phyloP scores from a whole-genome alignment of 2,113 vertebrate species.

The Takifugu bimaculatus region DNA sequence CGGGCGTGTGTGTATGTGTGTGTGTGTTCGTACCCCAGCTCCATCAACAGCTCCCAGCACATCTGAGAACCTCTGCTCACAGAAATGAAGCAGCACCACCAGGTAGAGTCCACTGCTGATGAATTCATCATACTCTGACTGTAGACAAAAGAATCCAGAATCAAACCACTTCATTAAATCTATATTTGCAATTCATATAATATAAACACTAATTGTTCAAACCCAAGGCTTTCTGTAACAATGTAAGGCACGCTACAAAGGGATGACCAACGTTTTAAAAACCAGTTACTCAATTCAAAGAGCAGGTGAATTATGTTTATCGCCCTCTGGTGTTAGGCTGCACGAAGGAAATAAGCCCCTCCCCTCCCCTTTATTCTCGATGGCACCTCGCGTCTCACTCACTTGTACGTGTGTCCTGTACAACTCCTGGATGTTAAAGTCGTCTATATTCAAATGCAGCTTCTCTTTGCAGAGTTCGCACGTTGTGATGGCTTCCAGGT shows the following conservation, averaged over 20 bases:
- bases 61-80: constrained; percentile 95
- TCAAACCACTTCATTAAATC: too few species aligned
- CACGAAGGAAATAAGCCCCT: too few species aligned
- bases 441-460: constrained; percentile 89
- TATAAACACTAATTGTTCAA: too few species aligned
- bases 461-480: constrained; percentile 98
- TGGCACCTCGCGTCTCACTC: constrained; percentile 53
- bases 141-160: constrained; percentile 13
- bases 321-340: too few species aligned
- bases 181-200: too few species aligned
- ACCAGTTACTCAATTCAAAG: too few species aligned
- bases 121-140: constrained; percentile 97
- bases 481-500: constrained; percentile 89
- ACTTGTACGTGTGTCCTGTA: constrained; percentile 93
- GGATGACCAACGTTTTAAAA: too few species aligned
- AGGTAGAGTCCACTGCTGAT: constrained; percentile 97
- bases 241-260: too few species aligned
- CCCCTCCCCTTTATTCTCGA: too few species aligned
- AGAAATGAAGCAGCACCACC: constrained; percentile 94
- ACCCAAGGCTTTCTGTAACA: too few species aligned
- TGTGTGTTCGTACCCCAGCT: constrained; percentile 82
- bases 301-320: too few species aligned
- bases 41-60: constrained; percentile 90
- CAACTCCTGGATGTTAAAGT: constrained; percentile 95
- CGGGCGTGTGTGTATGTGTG: not conserved